Evolutionary conservation across 2,888 invertebrate genomes (phyloP).

Genomic region (Sympetrum striolatum): DNA sequence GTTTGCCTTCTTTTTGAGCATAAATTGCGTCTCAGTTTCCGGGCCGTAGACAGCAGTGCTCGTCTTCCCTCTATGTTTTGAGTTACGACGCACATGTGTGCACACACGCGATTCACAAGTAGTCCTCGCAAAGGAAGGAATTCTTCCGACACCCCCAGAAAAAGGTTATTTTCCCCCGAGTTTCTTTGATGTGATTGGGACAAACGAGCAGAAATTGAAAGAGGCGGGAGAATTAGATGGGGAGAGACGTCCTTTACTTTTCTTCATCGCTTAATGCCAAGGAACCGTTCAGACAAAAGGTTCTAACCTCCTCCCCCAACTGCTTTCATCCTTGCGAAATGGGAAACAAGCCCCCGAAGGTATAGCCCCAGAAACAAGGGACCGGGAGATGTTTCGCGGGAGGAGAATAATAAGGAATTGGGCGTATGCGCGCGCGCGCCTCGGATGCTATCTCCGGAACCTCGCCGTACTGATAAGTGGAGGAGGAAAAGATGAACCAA

Average conservation of each 20-base stretch:
- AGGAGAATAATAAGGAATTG: neutral
- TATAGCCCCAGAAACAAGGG: neutral
- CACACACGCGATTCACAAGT: too few relatives aligned
- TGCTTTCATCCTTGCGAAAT: neutral
- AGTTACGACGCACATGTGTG: too few relatives aligned
- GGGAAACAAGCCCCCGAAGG: neutral
- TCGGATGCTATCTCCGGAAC: neutral
- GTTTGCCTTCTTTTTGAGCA: too few relatives aligned
- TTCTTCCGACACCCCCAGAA: neutral
- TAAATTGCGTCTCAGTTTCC: too few relatives aligned
- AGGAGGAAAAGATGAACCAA: constrained; percentile 17
- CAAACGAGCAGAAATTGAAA: neutral
- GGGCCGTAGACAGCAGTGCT: too few relatives aligned
- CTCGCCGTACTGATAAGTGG: neutral
- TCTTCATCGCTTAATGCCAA: neutral
- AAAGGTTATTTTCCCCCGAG: neutral
- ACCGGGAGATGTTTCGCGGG: neutral
- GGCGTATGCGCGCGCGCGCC: neutral
- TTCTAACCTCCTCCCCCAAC: neutral
- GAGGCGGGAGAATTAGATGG: neutral
- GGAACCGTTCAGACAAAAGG: constrained; percentile 11
- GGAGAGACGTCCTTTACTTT: neutral
- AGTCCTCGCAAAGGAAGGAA: too few relatives aligned
- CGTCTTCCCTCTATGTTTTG: too few relatives aligned
- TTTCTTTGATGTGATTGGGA: neutral